Percentiles rank a stretch among this genome's conserved stretches.
Evolutionary conservation across 2,888 invertebrate genomes (phyloP).

Genomic region (Microctonus aethiopoides): DNA sequence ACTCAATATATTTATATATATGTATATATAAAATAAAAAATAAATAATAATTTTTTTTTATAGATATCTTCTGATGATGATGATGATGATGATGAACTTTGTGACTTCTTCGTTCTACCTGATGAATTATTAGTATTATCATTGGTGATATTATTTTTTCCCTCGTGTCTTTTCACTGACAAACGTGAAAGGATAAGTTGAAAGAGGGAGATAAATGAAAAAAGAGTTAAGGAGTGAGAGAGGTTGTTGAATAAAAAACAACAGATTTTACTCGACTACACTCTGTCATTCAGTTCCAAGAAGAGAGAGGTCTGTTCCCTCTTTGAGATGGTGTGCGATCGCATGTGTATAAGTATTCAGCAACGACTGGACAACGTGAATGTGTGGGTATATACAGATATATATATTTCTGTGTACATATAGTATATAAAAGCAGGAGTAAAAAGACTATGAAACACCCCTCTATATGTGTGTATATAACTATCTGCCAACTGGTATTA

Average conservation of each 20-base stretch:
- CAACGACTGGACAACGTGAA: slow-evolving; percentile 43
- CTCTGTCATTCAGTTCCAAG: slow-evolving; percentile 11
- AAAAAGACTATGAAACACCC: neutral
- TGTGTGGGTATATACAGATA: slow-evolving; percentile 46
- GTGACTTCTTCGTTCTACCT: neutral
- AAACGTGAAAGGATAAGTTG: neutral
- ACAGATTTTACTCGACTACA: slow-evolving; percentile 20
- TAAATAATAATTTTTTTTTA: neutral
- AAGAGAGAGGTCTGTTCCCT: neutral
- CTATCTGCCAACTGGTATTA: slow-evolving; percentile 10
- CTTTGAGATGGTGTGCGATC: slow-evolving; percentile 38
- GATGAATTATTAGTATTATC: neutral
- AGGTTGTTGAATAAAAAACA: neutral
- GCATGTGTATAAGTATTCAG: slow-evolving; percentile 42
- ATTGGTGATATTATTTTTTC: neutral
- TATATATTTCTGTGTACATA: slow-evolving; percentile 21
- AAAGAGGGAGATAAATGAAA: slow-evolving; percentile 42
- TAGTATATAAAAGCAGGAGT: slow-evolving; percentile 20
- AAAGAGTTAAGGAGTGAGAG: slow-evolving; percentile 11
- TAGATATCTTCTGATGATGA: neutral
- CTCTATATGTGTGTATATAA: neutral
- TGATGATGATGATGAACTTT: neutral
- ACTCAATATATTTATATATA: too few relatives aligned
- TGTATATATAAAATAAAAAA: too few relatives aligned
- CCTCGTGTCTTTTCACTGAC: neutral